phyloP scores from a whole-genome alignment of 92 coral and sea anemone genomes.

The Paragorgia papillata region DNA sequence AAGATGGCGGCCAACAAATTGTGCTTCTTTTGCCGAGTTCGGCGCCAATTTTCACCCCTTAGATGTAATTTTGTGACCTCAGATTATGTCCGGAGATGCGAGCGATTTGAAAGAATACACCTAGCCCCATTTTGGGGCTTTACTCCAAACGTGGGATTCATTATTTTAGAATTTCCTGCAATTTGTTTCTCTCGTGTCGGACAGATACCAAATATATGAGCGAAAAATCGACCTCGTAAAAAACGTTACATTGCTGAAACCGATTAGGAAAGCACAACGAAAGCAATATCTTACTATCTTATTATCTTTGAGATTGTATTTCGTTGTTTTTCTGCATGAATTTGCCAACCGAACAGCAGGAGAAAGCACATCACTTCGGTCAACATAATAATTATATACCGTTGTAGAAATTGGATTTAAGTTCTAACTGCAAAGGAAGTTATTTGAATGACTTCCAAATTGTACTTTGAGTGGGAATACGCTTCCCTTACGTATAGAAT shows the following conservation, averaged over 20 bases:
- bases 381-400: too few species aligned
- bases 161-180: neutral
- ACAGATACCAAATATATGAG: neutral
- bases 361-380: neutral
- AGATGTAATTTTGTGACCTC: neutral
- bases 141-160: neutral
- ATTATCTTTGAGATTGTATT: neutral
- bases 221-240: neutral
- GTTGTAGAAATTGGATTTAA: too few species aligned
- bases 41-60: neutral
- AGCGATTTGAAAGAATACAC: neutral
- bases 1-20: neutral
- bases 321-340: neutral
- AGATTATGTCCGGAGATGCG: neutral
- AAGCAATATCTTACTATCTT: neutral
- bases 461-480: too few species aligned
- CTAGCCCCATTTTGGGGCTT: neutral
- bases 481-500: too few species aligned
- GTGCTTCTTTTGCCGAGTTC: constrained; percentile 15
- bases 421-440: too few species aligned
- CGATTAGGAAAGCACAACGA: neutral
- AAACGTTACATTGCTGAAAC: neutral
- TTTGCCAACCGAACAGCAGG: neutral
- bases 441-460: too few species aligned
- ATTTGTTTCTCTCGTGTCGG: neutral